Base-by-base conservation (phyloP, 2,113 vertebrate species). In the Ranitomeya imitator region DNA sequence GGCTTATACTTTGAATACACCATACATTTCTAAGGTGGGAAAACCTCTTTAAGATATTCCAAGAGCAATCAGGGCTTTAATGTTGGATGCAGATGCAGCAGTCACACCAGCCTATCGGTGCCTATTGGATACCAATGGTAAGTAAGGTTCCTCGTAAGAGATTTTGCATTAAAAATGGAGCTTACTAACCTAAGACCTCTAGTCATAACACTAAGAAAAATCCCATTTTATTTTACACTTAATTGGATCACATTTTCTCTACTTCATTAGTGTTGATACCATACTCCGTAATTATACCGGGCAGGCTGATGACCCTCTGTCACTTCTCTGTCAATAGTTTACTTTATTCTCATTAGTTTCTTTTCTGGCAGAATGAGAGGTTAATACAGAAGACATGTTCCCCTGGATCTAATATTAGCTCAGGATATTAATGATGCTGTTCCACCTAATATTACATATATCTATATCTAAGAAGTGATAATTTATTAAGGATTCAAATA, bases 271-370 rank as follows among this genome's bases (percentile, higher is more conserved):
- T 2, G 51, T 26, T 84, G 21, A 78, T 74, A 78, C 19, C 12
- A 79, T 12, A 15, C 63, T 8, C 37, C 7, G 15, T 59, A 86
- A 86, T 86, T 77, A 86, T 6, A 15, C 23, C 65, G 45, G 45
- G 26, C 60, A 54, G 1, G 37, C 9, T 51, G 37, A 79, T 65
- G 74, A 67, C 85, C 76, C 18, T 51, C 19, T 65, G 74, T 52
- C 85, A 86, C 67, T 86, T 31, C 23, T 37, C 45, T 79, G 76
- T 86, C 85, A 86, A 86, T 86, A 86, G 52, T 65, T 79, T 57
- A 67, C 74, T 51, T 55, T 61, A 67, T 63, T 78, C 74, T 52
- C 45, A 51, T 86, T 86, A 86, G 74, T 79, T 79, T 86, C 19
- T 23, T 57, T 57, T 74, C 65, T 19, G 26, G 52, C 52, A 85